Percentiles rank a stretch among this genome's conserved stretches.
These are phyloP conservation scores for Marisa cornuarietis DNA, from an alignment of 1,140 invertebrate genomes.

Conservation along the genomic window DNA sequence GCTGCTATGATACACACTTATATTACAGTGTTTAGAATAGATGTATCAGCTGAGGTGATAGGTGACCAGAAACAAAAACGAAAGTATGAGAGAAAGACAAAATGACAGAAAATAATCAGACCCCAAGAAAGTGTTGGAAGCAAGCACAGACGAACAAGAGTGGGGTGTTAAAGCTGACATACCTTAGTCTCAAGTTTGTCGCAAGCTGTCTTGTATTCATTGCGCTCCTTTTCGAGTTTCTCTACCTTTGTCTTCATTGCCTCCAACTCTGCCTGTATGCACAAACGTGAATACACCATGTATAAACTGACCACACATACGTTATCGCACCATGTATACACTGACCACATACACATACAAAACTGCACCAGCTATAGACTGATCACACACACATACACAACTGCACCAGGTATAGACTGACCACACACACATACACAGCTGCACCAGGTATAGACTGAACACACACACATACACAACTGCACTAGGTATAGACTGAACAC, in stretches of 20 bases:
- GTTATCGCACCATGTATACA: not conserved
- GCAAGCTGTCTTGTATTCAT: conserved; percentile 85
- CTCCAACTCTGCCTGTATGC: conserved; percentile 82
- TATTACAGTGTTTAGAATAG: too few species aligned
- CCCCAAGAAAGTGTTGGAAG: not conserved
- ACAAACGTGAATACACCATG: not conserved
- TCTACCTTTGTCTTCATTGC: conserved; percentile 83
- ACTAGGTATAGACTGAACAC: not conserved
- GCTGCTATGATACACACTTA: not conserved
- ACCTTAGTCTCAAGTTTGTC: conserved; percentile 91
- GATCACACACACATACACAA: not conserved
- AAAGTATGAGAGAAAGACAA: not conserved
- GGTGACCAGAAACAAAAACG: too few species aligned
- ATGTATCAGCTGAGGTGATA: too few species aligned
- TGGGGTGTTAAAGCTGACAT: conserved; percentile 61
- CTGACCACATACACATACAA: not conserved
- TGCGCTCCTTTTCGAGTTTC: conserved; percentile 85
- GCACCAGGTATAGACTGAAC: not conserved
- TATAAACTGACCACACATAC: not conserved
- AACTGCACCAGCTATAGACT: not conserved
- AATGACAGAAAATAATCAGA: not conserved
- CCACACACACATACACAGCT: not conserved
- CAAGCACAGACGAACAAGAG: not conserved
- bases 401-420: not conserved
- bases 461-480: not conserved